phyloP scores from a whole-genome alignment of 30 jellyfish, hydroid and myxozoan species.

The Cassiopea xamachana region DNA sequence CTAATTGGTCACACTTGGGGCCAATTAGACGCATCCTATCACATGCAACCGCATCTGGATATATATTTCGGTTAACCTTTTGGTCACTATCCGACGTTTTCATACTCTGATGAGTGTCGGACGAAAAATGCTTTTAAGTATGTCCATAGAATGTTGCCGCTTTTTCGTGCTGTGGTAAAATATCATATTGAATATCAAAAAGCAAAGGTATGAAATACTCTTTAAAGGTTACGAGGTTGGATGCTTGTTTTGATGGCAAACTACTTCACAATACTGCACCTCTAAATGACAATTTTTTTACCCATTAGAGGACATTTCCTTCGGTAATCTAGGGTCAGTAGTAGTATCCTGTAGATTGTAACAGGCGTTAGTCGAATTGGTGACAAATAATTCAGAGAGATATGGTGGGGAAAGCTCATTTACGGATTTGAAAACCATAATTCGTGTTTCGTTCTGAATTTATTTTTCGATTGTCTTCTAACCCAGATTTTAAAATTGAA shows the following conservation, averaged over 20 bases:
- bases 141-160: too few relatives aligned
- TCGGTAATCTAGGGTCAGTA: constrained; percentile 36
- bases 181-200: too few relatives aligned
- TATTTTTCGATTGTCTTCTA: constrained; percentile 34
- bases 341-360: constrained; percentile 31
- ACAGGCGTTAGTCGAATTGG: constrained; percentile 25
- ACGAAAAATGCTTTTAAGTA: too few relatives aligned
- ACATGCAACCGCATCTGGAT: too few relatives aligned
- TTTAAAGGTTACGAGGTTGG: constrained; percentile 35
- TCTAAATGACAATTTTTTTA: constrained; percentile 7
- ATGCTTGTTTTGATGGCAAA: constrained; percentile 35
- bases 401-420: constrained; percentile 15
- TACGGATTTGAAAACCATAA: constrained; percentile 20
- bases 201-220: too few relatives aligned
- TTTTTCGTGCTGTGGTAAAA: too few relatives aligned
- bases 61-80: too few relatives aligned
- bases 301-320: constrained; percentile 11
- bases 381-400: constrained; percentile 22
- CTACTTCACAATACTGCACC: constrained; percentile 9
- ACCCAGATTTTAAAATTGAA: background rate
- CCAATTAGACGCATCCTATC: too few relatives aligned
- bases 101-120: too few relatives aligned
- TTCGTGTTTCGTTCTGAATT: constrained; percentile 31
- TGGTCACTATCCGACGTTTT: too few relatives aligned
- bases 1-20: too few relatives aligned